Evolutionary conservation across 2,888 invertebrate genomes (phyloP).

Genomic region (Pristionchus exspectatus): DNA sequence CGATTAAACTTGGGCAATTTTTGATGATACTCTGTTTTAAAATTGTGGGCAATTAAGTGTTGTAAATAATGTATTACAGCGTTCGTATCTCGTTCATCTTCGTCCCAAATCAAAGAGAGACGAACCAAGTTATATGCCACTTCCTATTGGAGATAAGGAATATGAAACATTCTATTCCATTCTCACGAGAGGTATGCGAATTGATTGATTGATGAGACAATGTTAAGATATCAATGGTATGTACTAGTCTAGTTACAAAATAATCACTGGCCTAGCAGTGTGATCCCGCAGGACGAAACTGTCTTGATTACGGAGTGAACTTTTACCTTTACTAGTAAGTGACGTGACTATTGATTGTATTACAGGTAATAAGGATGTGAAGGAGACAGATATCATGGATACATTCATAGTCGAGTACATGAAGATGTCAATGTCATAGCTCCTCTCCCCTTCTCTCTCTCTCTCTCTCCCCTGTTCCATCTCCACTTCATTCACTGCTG

Average conservation of each 20-base stretch:
- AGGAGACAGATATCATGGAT: slow-evolving; percentile 21
- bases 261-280: no score
- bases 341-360: neutral
- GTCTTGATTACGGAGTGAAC: neutral
- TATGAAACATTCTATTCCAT: neutral
- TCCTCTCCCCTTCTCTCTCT: neutral
- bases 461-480: neutral
- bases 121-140: neutral
- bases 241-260: no score
- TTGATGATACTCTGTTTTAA: neutral
- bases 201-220: neutral
- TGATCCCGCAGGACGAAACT: neutral
- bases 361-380: neutral
- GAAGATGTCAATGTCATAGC: neutral
- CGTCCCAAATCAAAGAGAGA: neutral
- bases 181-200: neutral
- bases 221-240: no score
- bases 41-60: neutral
- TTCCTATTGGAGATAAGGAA: neutral
- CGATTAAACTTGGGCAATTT: neutral
- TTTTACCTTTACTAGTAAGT: neutral
- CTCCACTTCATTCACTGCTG: neutral
- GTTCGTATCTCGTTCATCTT: neutral
- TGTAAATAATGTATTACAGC: neutral
- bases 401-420: slow-evolving; percentile 16